Conservation (phyloP, 2,113 vertebrate genomes). For the Platysternon megacephalum region DNA sequence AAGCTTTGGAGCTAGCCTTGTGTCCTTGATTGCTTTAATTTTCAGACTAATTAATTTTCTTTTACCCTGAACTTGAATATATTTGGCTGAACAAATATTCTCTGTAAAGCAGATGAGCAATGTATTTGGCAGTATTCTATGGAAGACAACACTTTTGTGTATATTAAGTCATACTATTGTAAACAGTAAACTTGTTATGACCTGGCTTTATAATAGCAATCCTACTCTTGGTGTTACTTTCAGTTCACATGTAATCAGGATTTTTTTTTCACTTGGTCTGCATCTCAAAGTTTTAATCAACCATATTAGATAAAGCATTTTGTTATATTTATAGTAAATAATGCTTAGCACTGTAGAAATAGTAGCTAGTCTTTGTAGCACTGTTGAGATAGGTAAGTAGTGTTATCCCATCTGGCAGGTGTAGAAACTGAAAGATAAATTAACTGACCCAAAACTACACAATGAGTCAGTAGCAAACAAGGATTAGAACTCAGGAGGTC, state of each 20-base stretch:
- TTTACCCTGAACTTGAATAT: not conserved
- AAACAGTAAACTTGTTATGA: not conserved
- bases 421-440: not conserved
- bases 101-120: not conserved
- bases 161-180: not conserved
- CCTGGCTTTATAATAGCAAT: not conserved
- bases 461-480: not conserved
- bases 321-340: not conserved
- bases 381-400: not conserved
- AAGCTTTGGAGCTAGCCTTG: not conserved
- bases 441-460: not conserved
- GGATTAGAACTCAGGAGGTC: not conserved
- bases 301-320: not conserved
- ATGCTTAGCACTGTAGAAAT: not conserved
- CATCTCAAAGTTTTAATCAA: not conserved
- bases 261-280: not conserved
- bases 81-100: not conserved
- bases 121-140: not conserved
- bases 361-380: not conserved
- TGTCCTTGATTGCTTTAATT: not conserved
- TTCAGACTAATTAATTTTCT: not conserved
- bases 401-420: not conserved
- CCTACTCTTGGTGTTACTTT: fast-evolving
- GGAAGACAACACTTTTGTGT: not conserved
- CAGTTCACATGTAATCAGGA: not conserved